Percentiles rank a stretch among this genome's conserved stretches.
These are phyloP conservation scores for Amiota mariae DNA, from an alignment of 2,888 invertebrate genomes.

Conservation along the genomic window DNA sequence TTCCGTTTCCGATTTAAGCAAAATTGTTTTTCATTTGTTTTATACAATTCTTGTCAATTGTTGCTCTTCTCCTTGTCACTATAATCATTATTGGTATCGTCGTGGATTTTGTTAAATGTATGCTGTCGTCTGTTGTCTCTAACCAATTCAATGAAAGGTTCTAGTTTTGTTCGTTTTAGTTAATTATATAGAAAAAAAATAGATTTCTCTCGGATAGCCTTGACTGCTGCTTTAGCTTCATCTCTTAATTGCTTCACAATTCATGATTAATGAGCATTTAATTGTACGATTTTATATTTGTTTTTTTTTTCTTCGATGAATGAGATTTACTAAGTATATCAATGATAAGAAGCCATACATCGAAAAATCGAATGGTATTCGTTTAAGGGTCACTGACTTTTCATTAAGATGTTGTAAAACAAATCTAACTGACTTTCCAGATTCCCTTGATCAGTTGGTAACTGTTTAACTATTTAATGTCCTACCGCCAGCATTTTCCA, in stretches of 20 bases:
- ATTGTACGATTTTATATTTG: conserved; percentile 44
- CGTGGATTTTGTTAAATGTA: conserved; percentile 15
- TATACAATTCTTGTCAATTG: not conserved
- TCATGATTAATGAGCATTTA: conserved; percentile 64
- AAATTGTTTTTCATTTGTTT: conserved; percentile 57
- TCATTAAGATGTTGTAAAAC: no score
- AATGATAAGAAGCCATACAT: no score
- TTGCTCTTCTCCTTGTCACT: not conserved
- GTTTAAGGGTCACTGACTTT: no score
- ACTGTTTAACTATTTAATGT: not conserved
- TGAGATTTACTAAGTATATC: no score
- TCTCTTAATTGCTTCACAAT: conserved; percentile 43
- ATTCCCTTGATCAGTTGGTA: no score
- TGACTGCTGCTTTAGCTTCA: conserved; percentile 11
- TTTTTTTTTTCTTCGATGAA: no score
- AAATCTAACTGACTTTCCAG: no score
- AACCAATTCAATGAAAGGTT: not conserved
- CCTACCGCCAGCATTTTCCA: conserved; percentile 12
- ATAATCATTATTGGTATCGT: not conserved
- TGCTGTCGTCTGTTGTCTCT: not conserved
- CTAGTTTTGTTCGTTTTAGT: not conserved
- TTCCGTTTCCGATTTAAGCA: conserved; percentile 69
- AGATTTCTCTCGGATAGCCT: not conserved
- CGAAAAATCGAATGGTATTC: no score
- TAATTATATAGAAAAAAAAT: conserved; percentile 4